Conservation (phyloP, 2,797 vertebrate genomes). For the Platalea minor region DNA sequence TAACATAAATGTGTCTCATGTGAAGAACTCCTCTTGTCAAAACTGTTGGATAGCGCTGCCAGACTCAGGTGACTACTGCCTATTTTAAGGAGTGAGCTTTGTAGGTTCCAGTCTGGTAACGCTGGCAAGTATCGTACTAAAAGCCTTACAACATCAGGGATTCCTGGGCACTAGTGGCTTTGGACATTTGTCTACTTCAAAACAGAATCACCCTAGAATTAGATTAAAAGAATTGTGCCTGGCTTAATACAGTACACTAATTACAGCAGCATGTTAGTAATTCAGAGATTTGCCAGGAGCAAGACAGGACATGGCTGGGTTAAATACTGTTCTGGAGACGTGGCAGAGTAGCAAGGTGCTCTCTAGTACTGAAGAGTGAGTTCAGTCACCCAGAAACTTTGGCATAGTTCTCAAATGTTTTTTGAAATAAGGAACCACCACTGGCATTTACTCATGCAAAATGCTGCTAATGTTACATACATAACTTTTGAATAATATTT, state of each 20-base stretch:
- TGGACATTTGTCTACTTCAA: background rate
- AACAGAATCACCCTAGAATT: background rate
- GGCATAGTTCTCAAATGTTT: background rate
- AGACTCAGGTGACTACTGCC: background rate
- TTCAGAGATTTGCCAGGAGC: background rate
- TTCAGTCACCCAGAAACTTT: background rate
- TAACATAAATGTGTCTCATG: background rate
- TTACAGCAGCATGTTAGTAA: background rate
- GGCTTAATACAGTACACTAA: background rate
- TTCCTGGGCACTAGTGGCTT: background rate
- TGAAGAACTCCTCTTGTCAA: background rate
- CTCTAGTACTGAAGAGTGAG: background rate
- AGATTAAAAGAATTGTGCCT: background rate
- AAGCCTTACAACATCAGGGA: background rate
- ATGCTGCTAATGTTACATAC: background rate
- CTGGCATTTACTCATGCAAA: background rate
- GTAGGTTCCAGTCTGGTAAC: background rate
- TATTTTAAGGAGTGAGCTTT: background rate
- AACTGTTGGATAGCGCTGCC: background rate
- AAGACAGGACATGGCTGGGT: background rate
- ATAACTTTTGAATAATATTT: background rate
- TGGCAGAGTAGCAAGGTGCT: background rate
- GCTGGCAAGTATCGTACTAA: background rate
- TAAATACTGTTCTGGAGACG: background rate
- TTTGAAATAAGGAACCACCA: background rate